Conservation (phyloP, 35 echinoderm and acorn worm species). For the Ophioderma brevispina region DNA sequence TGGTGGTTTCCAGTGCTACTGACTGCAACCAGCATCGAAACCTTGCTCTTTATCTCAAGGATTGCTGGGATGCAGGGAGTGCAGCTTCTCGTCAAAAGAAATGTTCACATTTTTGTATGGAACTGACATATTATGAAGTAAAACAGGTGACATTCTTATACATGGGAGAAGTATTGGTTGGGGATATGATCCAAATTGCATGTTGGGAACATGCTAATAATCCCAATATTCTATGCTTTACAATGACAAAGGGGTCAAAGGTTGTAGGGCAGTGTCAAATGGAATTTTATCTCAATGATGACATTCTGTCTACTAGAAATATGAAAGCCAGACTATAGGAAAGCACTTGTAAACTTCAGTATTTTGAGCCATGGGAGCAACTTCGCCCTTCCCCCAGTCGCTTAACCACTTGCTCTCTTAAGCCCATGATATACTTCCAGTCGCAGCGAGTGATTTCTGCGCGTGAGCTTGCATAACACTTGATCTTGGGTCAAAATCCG, state of each 20-base stretch:
- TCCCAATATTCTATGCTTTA: neutral
- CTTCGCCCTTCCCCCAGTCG: no score
- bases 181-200: neutral
- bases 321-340: no score
- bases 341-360: no score
- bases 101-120: neutral
- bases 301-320: no score
- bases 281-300: neutral
- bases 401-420: no score
- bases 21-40: neutral
- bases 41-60: neutral
- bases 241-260: slow-evolving; percentile 21
- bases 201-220: slow-evolving; percentile 5
- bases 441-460: no score
- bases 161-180: neutral
- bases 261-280: slow-evolving; percentile 3
- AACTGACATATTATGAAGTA: neutral
- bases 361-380: no score
- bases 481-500: no score
- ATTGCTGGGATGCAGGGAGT: neutral
- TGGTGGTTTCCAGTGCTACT: neutral
- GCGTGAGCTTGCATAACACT: no score
- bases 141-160: slow-evolving; percentile 5
- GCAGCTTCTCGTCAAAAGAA: neutral
- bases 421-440: no score